phyloP scores from a whole-genome alignment of 2,113 vertebrate genomes.

The Corythornis cristatus region DNA sequence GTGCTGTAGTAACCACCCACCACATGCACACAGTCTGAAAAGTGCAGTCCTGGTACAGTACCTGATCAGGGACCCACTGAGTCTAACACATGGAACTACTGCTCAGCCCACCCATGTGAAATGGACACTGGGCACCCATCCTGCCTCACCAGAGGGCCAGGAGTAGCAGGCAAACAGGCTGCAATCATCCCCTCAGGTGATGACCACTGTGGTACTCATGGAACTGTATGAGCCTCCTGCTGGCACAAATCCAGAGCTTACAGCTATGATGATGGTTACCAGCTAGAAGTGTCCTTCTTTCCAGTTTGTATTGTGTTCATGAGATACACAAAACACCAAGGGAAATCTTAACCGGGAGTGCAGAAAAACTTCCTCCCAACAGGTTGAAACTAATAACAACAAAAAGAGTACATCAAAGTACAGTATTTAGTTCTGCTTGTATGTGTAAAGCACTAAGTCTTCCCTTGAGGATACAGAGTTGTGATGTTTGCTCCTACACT shows the following conservation, averaged over 20 bases:
- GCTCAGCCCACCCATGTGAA: not conserved
- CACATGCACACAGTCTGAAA: not conserved
- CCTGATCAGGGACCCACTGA: not conserved
- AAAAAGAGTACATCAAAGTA: conserved; percentile 64
- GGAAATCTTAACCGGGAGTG: not conserved
- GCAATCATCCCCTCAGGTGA: not conserved
- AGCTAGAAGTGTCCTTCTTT: not conserved
- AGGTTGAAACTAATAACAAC: conserved; percentile 31
- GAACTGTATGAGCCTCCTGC: not conserved
- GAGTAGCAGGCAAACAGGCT: not conserved
- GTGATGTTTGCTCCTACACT: conserved; percentile 63
- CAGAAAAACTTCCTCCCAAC: conserved; percentile 23
- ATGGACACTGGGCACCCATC: not conserved
- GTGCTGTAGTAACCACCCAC: not conserved
- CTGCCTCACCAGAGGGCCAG: not conserved
- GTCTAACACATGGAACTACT: not conserved
- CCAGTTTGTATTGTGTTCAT: not conserved
- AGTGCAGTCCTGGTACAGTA: not conserved
- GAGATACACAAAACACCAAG: not conserved
- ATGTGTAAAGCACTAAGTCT: conserved; percentile 59
- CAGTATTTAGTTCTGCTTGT: conserved; percentile 70
- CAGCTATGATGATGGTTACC: not conserved
- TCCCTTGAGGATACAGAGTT: conserved; percentile 62
- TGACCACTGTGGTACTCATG: not conserved
- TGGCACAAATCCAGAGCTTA: not conserved